These are phyloP conservation scores for Falco berigora DNA, from an alignment of 2,797 vertebrate species.

Conservation along the genomic window DNA sequence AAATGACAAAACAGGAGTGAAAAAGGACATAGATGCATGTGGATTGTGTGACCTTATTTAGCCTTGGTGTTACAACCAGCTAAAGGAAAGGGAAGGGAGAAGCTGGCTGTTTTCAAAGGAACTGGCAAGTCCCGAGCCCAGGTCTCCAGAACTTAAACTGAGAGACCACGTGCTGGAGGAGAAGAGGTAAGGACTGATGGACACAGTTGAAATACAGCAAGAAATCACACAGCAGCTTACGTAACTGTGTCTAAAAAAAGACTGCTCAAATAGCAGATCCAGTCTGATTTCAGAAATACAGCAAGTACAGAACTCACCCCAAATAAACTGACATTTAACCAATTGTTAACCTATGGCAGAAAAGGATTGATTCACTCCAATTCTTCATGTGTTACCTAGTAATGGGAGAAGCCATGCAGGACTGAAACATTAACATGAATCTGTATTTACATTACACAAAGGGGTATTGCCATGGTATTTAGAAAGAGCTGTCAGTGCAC, in stretches of 20 bases:
- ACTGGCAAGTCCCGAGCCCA: background rate
- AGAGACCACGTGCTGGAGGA: background rate
- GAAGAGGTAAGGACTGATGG: background rate
- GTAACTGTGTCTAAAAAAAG: background rate
- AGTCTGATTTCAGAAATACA: background rate
- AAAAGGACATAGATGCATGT: rapidly evolving
- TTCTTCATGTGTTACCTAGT: background rate
- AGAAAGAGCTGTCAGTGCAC: background rate
- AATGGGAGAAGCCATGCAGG: background rate
- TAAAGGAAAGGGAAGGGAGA: background rate
- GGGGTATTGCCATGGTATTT: background rate
- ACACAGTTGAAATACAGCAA: background rate
- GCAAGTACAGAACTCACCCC: background rate
- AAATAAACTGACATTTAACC: background rate
- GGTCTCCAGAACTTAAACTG: background rate
- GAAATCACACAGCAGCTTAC: background rate
- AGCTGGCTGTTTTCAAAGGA: background rate
- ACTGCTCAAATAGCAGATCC: background rate
- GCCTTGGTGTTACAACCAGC: background rate
- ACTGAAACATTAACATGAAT: background rate
- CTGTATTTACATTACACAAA: background rate
- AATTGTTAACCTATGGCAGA: background rate
- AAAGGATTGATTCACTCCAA: background rate
- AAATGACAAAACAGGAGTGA: background rate
- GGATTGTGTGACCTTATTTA: background rate